Evolutionary conservation across 2,113 vertebrate species (phyloP), one percentile per base, ranked within the genome.

Genomic region (Oryzias celebensis): DNA sequence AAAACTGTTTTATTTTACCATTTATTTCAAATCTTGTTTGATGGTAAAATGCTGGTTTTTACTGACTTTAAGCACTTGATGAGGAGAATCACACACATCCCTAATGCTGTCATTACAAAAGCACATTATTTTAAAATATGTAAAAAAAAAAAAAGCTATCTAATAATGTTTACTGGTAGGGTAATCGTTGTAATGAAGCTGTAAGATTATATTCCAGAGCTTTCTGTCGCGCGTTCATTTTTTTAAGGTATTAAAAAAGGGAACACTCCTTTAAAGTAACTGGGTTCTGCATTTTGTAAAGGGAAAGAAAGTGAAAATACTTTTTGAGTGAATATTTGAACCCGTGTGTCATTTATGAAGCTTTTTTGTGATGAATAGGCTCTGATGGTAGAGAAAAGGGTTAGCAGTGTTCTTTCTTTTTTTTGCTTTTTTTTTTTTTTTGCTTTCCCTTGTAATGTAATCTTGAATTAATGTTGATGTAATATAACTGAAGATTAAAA

Each of bases 111-210:
- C 67, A 36, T 63, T 83, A 65, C 75, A 71, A 78, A 85, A 69
- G 87, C 90, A 92, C 85, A 91, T 85, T 90, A 88, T 92, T 92
- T 91, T 89, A 85, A 85, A 88, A 90, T 90, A 88, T 88, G 83
- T 90, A 91, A 72, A 88, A 78, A 86, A n/a, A 85, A 86, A 85
- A 86, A 85, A 83, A 80, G 90, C 82, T 91, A 92, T 91, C 87
- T 91, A 88, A 90, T 89, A 91, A 90, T 93, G 92, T 92, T 89
- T 88, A 88, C 85, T 82, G 61, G 72, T 91, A 89, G 88, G 82
- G 85, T 83, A 85, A 81, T 64, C 87, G 81, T 89, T 36, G 36
- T 36, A 36, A 36, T 36, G 36, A 36, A 28, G 26, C 78, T 88
- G 86, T 87, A 81, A 87, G 85, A 84, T 79, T 88, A 81, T 90